Evolutionary conservation across 1,140 invertebrate species (phyloP).

Genomic region (Rhizoglyphus robini): DNA sequence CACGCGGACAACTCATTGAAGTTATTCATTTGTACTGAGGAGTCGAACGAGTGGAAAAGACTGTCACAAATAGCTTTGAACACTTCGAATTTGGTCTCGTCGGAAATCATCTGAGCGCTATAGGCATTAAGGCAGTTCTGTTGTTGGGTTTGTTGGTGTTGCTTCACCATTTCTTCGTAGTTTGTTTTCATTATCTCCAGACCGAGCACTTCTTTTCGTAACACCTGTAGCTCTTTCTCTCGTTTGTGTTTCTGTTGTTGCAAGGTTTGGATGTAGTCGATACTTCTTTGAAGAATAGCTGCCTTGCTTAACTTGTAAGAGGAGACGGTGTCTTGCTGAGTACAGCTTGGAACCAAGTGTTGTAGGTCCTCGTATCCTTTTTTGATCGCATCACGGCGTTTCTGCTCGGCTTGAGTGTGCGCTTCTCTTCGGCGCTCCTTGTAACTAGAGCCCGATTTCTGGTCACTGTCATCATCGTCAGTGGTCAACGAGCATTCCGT

Average conservation of each 20-base stretch:
- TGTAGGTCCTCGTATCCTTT: conserved; percentile 84
- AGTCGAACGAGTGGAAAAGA: conserved; percentile 73
- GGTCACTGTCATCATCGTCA: conserved; percentile 83
- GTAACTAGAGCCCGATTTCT: conserved; percentile 67
- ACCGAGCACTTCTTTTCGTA: conserved; percentile 89
- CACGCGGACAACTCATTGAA: conserved; percentile 83
- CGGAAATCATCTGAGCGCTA: conserved; percentile 62
- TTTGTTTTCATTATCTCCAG: conserved; percentile 66
- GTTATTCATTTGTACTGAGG: conserved; percentile 70
- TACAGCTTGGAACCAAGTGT: conserved; percentile 79
- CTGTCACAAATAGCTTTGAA: conserved; percentile 90
- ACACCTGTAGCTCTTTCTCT: conserved; percentile 73
- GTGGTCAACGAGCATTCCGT: too few species aligned
- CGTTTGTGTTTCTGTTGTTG: conserved; percentile 73
- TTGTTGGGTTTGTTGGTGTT: conserved; percentile 69
- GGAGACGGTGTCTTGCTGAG: conserved; percentile 57
- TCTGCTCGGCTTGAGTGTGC: conserved; percentile 93
- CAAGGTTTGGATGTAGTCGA: conserved; percentile 54
- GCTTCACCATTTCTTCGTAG: conserved; percentile 90
- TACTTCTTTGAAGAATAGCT: conserved; percentile 72
- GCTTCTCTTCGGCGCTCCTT: conserved; percentile 85
- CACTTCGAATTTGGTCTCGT: conserved; percentile 93
- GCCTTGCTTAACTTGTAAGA: conserved; percentile 92
- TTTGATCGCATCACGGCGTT: conserved; percentile 42
- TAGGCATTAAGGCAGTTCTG: not conserved